These are phyloP conservation scores for Ochropacha duplaris DNA, from an alignment of 2,888 invertebrate species.

Conservation along the genomic window DNA sequence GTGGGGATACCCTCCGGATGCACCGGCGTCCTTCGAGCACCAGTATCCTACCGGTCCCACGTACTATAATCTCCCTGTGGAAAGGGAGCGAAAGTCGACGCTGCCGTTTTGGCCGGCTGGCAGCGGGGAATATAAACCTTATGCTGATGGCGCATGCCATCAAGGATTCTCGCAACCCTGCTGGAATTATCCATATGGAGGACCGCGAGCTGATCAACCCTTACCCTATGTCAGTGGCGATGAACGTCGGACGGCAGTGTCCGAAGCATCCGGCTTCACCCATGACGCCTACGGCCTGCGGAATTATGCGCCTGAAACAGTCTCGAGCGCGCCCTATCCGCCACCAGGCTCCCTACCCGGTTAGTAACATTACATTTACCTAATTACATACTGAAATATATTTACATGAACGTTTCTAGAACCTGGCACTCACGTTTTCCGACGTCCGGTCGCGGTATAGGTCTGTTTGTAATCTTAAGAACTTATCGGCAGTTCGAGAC, in stretches of 20 bases:
- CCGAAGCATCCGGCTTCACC: constrained; percentile 85
- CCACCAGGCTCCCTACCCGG: constrained; percentile 88
- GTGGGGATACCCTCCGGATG: constrained; percentile 89
- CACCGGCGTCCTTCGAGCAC: constrained; percentile 85
- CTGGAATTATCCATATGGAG: constrained; percentile 88
- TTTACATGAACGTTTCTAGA: constrained; percentile 27
- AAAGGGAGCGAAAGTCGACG: constrained; percentile 84
- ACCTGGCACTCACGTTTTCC: constrained; percentile 60
- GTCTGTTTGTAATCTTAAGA: constrained; percentile 72
- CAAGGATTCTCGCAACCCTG: constrained; percentile 88
- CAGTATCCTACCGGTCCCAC: constrained; percentile 87
- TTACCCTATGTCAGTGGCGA: constrained; percentile 88
- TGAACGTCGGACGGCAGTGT: constrained; percentile 86
- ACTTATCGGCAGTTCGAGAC: constrained; percentile 63
- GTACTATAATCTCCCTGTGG: constrained; percentile 89
- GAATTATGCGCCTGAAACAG: constrained; percentile 89
- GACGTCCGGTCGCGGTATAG: constrained; percentile 48
- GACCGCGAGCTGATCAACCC: constrained; percentile 85
- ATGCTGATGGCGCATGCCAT: constrained; percentile 84
- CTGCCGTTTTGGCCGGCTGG: constrained; percentile 87
- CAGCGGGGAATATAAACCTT: constrained; percentile 85
- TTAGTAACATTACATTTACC: constrained; percentile 55
- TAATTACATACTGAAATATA: background rate
- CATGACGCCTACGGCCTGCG: constrained; percentile 90
- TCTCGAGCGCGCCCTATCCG: constrained; percentile 89